These are phyloP conservation scores for Oikopleura dioica DNA, from an alignment of 23 tunicate species.

Conservation along the genomic window DNA sequence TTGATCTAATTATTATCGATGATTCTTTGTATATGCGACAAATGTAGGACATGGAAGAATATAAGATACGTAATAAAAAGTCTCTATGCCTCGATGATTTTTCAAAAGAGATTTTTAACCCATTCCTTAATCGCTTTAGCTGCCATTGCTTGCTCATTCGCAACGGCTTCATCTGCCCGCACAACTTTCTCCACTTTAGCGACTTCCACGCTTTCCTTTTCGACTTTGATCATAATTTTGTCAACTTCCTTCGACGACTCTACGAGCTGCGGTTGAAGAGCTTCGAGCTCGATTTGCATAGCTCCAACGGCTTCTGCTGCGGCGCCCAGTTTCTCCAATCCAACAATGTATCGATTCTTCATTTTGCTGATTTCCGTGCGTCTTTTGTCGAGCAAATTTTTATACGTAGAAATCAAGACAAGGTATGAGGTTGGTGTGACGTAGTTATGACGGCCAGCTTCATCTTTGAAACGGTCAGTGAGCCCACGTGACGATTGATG, in stretches of 20 bases:
- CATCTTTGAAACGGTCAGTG: constrained; percentile 24
- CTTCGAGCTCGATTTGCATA: constrained; percentile 79
- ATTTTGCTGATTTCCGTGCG: constrained; percentile 54
- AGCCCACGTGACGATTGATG: constrained; percentile 28
- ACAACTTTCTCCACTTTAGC: constrained; percentile 99
- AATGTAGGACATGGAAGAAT: no score
- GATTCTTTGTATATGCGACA: no score
- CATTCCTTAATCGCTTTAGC: not conserved
- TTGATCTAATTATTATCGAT: no score
- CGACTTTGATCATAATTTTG: constrained; percentile 93
- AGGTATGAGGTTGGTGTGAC: constrained; percentile 96
- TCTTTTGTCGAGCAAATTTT: constrained; percentile 42
- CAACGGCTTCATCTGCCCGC: constrained; percentile 93
- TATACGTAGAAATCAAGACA: constrained; percentile 71
- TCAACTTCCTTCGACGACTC: constrained; percentile 78
- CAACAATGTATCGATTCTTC: constrained; percentile 69
- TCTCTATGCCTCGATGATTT: no score
- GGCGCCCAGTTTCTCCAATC: constrained; percentile 59
- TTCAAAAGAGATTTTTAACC: no score
- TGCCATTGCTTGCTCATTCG: constrained; percentile 38
- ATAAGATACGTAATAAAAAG: no score
- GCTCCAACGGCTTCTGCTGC: constrained; percentile 69
- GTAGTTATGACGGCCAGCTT: constrained; percentile 77
- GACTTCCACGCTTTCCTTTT: constrained; percentile 70
- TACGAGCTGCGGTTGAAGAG: constrained; percentile 77